phyloP scores from a whole-genome alignment of 2,888 invertebrate species.

The Toxonevra muliebris region DNA sequence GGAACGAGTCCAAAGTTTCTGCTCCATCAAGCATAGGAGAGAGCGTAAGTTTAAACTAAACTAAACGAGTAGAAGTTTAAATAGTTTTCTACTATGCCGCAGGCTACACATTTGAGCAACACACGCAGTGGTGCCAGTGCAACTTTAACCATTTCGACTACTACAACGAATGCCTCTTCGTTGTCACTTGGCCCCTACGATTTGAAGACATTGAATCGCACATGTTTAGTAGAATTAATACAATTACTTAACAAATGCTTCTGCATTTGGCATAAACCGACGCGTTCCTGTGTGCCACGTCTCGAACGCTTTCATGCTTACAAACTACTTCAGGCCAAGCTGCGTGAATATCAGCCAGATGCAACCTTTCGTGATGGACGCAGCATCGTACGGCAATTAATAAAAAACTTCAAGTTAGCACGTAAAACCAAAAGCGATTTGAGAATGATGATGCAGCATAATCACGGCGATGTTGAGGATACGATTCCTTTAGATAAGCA shows the following conservation, averaged over 20 bases:
- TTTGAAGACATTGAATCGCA: conserved; percentile 6
- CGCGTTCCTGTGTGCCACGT: conserved; percentile 22
- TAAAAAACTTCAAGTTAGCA: not conserved
- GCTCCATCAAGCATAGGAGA: not conserved
- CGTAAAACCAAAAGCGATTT: too few species aligned
- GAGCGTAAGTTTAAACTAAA: conserved; percentile 16
- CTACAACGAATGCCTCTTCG: not conserved
- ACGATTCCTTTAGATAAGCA: not conserved
- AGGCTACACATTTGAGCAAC: conserved; percentile 3
- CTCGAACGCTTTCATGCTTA: conserved; percentile 28
- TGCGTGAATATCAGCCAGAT: conserved; percentile 24
- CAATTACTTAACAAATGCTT: conserved; percentile 28
- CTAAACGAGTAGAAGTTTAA: too few species aligned
- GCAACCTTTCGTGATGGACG: conserved; percentile 26
- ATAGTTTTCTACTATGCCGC: not conserved
- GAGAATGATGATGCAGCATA: too few species aligned
- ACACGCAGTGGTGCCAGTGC: not conserved
- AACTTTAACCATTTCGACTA: conserved; percentile 3
- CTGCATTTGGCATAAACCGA: conserved; percentile 33
- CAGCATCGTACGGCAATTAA: conserved; percentile 33
- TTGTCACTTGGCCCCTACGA: conserved; percentile 2
- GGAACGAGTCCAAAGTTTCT: not conserved
- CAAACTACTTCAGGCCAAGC: conserved; percentile 23
- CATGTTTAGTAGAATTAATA: conserved; percentile 21
- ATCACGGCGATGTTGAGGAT: too few species aligned